Percentiles rank a stretch among this genome's conserved stretches.
These are phyloP conservation scores for Euphonia xanthogaster DNA, from an alignment of 2,797 vertebrate genomes.

Conservation along the genomic window DNA sequence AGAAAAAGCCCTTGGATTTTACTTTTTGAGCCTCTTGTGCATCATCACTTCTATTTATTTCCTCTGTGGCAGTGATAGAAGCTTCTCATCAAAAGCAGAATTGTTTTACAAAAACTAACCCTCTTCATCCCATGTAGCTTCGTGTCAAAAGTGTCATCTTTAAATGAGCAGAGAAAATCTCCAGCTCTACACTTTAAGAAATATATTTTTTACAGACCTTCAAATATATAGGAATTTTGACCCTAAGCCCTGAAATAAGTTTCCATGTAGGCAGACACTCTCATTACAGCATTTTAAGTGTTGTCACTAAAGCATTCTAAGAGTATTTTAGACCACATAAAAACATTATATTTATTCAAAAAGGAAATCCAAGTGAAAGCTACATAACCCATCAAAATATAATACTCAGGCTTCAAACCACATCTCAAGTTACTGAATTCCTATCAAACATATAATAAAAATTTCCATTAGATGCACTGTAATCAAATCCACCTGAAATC, in stretches of 20 bases:
- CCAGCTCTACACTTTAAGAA: not conserved
- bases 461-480: not conserved
- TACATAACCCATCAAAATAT: not conserved
- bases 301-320: not conserved
- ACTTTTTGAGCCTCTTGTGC: not conserved
- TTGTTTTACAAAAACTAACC: not conserved
- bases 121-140: not conserved
- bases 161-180: not conserved
- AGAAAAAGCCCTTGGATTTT: not conserved
- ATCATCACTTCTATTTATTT: not conserved
- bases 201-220: not conserved
- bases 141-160: not conserved
- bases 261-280: not conserved
- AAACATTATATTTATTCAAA: not conserved
- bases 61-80: not conserved
- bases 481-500: constrained; percentile 16
- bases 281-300: not conserved
- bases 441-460: constrained; percentile 3
- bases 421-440: not conserved
- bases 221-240: not conserved
- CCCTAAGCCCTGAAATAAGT: not conserved
- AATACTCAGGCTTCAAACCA: not conserved
- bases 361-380: not conserved
- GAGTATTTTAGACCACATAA: not conserved
- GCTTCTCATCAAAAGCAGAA: not conserved